phyloP scores from a whole-genome alignment of 2,797 vertebrate genomes.

The Loriculus beryllinus region DNA sequence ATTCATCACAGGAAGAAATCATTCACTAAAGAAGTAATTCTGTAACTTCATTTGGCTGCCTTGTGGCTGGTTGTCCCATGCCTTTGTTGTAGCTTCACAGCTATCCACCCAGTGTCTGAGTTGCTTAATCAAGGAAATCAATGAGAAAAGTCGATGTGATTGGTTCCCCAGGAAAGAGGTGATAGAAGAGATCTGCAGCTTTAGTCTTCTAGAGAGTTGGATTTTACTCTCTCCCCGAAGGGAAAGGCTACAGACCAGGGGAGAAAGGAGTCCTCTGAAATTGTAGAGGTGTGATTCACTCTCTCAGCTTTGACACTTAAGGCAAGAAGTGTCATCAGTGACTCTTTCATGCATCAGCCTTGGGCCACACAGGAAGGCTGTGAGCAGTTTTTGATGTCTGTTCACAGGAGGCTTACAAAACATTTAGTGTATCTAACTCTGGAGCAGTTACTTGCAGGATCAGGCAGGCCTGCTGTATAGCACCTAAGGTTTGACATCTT shows the following conservation, averaged over 20 bases:
- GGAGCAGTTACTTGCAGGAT: background rate
- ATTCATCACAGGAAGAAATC: constrained; percentile 29
- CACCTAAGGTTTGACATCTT: background rate
- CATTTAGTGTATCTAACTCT: background rate
- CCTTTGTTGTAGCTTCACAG: background rate
- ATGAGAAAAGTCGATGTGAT: background rate
- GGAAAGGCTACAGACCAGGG: background rate
- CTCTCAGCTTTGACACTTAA: background rate
- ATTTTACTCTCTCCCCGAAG: background rate
- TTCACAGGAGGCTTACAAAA: background rate
- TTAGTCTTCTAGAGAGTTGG: background rate
- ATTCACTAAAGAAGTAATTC: background rate
- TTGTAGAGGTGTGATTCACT: background rate
- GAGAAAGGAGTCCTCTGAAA: background rate
- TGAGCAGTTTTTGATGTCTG: background rate
- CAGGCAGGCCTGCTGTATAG: accelerated
- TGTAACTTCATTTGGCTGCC: background rate
- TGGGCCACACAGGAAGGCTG: background rate
- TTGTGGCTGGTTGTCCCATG: background rate
- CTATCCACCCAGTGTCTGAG: background rate
- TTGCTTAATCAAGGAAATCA: background rate
- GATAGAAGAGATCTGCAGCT: background rate
- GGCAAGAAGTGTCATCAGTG: background rate
- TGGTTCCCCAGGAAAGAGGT: background rate
- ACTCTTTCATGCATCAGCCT: accelerated